These are phyloP conservation scores for Eristalinus aeneus DNA, from an alignment of 2,888 invertebrate genomes.

Conservation along the genomic window DNA sequence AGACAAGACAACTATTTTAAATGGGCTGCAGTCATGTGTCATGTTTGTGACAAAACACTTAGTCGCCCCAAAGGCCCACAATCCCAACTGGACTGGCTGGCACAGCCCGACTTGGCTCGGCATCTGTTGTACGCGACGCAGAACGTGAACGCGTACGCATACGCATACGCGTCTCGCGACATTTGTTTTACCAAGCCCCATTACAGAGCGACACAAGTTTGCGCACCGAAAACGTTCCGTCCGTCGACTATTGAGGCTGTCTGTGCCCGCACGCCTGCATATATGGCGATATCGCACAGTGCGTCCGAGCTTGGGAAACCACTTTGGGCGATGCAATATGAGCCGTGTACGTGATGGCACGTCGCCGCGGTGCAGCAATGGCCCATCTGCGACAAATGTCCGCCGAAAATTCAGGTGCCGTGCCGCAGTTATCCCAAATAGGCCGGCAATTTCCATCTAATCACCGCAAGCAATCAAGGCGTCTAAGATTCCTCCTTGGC, in stretches of 20 bases:
- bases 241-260: conserved; percentile 1
- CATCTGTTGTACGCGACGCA: background rate
- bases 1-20: conserved; percentile 26
- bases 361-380: background rate
- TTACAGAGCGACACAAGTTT: conserved; percentile 7
- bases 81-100: background rate
- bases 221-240: conserved; percentile 18
- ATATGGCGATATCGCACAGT: conserved; percentile 38
- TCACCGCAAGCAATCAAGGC: background rate
- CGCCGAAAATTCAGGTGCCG: conserved; percentile 23
- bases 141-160: background rate
- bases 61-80: conserved; percentile 42
- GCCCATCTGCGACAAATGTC: conserved; percentile 37
- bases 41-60: conserved; percentile 61
- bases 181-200: conserved; percentile 26
- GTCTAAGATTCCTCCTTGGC: conserved; percentile 1
- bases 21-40: conserved; percentile 53
- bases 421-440: conserved; percentile 1
- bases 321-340: conserved; percentile 14
- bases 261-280: conserved; percentile 7
- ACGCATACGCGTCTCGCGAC: conserved; percentile 17
- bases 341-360: conserved; percentile 6
- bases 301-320: conserved; percentile 21
- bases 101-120: background rate
- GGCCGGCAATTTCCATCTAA: background rate